phyloP scores from a whole-genome alignment of 2,797 vertebrate genomes.

The Aselliscus stoliczkanus region DNA sequence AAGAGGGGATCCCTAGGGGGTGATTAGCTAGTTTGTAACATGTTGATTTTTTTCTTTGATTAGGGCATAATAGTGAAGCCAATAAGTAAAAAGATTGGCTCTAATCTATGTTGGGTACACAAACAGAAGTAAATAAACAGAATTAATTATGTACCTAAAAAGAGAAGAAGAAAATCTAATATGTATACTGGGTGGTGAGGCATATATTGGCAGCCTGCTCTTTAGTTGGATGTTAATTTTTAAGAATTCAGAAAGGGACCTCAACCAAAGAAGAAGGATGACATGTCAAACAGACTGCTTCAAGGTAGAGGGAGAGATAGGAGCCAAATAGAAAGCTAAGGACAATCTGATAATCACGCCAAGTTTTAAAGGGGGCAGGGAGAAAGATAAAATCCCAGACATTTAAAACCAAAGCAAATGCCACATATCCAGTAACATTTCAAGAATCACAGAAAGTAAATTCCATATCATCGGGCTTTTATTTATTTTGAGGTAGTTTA shows the following conservation, averaged over 20 bases:
- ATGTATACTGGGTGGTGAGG: background rate
- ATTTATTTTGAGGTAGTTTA: slow-evolving; percentile 36
- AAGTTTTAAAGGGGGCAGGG: background rate
- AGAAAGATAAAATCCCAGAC: background rate
- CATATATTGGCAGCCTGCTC: background rate
- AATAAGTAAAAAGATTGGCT: background rate
- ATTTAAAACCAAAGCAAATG: slow-evolving; percentile 30
- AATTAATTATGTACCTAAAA: background rate
- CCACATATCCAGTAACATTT: background rate
- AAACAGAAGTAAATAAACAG: background rate
- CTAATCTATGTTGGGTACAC: background rate
- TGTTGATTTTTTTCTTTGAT: background rate
- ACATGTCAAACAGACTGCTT: background rate
- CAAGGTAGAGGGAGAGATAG: background rate
- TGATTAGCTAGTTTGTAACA: background rate
- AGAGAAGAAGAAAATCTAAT: background rate
- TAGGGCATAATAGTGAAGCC: background rate
- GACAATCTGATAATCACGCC: background rate
- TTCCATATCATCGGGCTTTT: background rate
- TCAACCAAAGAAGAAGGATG: background rate
- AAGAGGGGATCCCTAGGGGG: background rate
- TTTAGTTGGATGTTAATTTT: background rate
- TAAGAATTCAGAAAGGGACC: background rate
- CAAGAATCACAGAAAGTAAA: slow-evolving; percentile 39
- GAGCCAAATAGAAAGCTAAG: background rate